Evolutionary conservation across 1,140 invertebrate genomes (phyloP), one percentile per base, ranked within the genome.

Genomic region (Dendroctonus ponderosae): DNA sequence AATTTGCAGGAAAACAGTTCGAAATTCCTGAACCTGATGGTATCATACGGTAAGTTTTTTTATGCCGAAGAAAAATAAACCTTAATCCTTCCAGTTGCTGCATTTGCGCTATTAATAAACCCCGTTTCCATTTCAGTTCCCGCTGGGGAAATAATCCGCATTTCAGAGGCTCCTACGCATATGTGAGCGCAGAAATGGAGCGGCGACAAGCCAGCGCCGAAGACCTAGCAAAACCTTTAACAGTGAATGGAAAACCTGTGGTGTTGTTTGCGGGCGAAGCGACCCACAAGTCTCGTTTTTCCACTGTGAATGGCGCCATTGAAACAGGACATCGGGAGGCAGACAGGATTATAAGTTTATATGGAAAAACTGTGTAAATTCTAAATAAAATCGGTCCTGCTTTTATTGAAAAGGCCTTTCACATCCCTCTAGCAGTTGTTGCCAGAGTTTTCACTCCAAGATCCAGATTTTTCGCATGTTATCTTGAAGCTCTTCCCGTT

Each of bases 251-350:
- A 44, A 50, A 64, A 63, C 79, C 79, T 5, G 77, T 85, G 5
- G 71, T 91, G 4, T 81, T 87, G 63, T 91, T 91, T 72, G 89
- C 86, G n/a, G 89, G 89, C 0, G 89, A 91, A 78, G 87, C 88
- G 0, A 87, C 88, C 0, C 85, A 87, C 65, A 77, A 83, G 44
- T 80, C 85, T 69, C 85, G 82, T 73, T 91, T 87, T 75, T 88
- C 87, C 6, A 91, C 90, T 2, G 91, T 91, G 4, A 91, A 94
- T 76, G 92, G 92, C 5, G 92, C 92, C 1, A 79, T 92, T 2
- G 87, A 91, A 77, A 84, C 85, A 14, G 91, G 91, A 0, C 88
- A 86, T 78, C 82, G 90, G 63, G 91, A 93, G 78, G 91, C 91
- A 6, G 82, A 90, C 46, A 82, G 86, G 72, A 72, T 84, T 56